Conservation (phyloP, 2,113 vertebrate species). For the Orthonyx spaldingii region DNA sequence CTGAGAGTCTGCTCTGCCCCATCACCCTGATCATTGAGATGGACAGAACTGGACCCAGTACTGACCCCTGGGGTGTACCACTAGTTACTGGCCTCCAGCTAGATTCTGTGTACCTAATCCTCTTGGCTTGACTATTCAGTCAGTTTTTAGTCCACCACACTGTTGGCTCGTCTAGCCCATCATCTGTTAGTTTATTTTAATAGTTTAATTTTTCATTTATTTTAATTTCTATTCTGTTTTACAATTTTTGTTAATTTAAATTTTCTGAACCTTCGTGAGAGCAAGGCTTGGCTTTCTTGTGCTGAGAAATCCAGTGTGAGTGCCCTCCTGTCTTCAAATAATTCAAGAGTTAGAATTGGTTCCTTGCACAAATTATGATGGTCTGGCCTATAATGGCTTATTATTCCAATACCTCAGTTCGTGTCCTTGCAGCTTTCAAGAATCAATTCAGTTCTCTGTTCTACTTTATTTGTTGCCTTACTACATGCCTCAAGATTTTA, state of each 20-base stretch:
- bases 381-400: background rate
- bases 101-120: background rate
- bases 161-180: background rate
- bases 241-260: background rate
- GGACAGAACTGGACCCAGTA: background rate
- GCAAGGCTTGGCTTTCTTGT: background rate
- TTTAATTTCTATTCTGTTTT: background rate
- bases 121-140: background rate
- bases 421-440: background rate
- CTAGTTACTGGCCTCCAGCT: background rate
- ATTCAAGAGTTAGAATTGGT: background rate
- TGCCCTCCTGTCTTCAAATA: background rate
- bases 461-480: background rate
- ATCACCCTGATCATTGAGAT: background rate
- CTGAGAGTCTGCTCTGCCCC: background rate
- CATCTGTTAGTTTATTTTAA: background rate
- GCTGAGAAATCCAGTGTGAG: background rate
- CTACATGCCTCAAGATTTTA: background rate
- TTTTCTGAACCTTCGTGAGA: background rate
- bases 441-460: background rate
- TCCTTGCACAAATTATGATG: background rate
- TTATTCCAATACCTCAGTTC: background rate
- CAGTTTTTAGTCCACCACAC: background rate
- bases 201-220: background rate
- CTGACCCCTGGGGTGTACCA: background rate